Evolutionary conservation across 2,888 invertebrate genomes (phyloP), one percentile per base, ranked within the genome.

Genomic region (Tachina grossa): DNA sequence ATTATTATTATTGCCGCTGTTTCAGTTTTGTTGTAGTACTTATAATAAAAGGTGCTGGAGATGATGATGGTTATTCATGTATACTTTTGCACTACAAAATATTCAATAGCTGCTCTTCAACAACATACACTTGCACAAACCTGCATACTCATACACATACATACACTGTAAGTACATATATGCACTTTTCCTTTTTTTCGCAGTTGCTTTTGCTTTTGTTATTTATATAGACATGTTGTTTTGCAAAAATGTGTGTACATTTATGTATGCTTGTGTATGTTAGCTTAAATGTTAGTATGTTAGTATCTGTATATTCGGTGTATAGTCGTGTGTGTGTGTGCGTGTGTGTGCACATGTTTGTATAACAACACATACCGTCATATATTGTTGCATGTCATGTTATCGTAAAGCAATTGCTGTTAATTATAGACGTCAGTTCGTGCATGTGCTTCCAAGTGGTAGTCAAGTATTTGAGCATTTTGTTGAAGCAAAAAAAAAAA

Each of bases 371-470:
- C 45, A 77, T 59, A 71, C 76, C 61, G 66, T 57, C 65, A 63
- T 63, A 79, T 69, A 72, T 79, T 85, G 85, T 85, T 85, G 85
- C 85, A 85, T 85, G 85, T 80, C 85, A 85, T 85, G 79, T 85
- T 85, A 85, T 85, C 85, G 83, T 86, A 85, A 85, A 85, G 87
- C 85, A 87, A 87, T 87, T 86, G 82, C 79, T 86, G 87, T 87
- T 87, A 87, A 87, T 87, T 87, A 87, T 87, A 85, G 86, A 84
- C 87, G 83, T 85, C 84, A 86, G 85, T 77, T 87, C 85, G 85
- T 86, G 85, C 87, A 86, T 82, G 85, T 85, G 74, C 69, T 83
- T 78, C 55, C 79, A 84, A 87, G 79, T 87, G 84, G 82, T 68
- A 82, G 86, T 82, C 84, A 87, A 83, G 85, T 80, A 85, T 83